A percentile compares a stretch with the other conserved stretches of the same genome.
These are phyloP conservation scores for Micrasema minimum DNA, from an alignment of 1,140 invertebrate species.

Conservation along the genomic window DNA sequence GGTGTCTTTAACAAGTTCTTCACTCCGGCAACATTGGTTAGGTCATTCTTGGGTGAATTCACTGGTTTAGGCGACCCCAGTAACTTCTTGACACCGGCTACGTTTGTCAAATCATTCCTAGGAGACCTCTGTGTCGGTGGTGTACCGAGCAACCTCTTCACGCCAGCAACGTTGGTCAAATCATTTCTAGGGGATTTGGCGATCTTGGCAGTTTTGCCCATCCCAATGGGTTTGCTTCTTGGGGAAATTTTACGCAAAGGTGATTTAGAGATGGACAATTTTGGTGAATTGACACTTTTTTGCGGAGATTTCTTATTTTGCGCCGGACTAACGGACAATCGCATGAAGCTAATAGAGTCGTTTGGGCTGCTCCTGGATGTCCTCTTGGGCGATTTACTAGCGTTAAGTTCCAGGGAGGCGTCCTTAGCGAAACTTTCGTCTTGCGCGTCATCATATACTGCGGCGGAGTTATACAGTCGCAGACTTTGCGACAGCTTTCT, in stretches of 20 bases:
- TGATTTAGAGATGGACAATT: slow-evolving; percentile 33
- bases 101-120: slow-evolving; percentile 58
- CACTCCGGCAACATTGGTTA: slow-evolving; percentile 60
- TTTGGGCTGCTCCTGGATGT: slow-evolving; percentile 50
- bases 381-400: slow-evolving; percentile 39
- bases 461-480: slow-evolving; percentile 48
- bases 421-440: slow-evolving; percentile 47
- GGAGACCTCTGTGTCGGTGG: slow-evolving; percentile 54
- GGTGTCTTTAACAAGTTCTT: slow-evolving; percentile 57
- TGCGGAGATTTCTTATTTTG: slow-evolving; percentile 40
- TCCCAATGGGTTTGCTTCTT: slow-evolving; percentile 57
- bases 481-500: slow-evolving; percentile 64
- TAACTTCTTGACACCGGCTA: slow-evolving; percentile 59
- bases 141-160: slow-evolving; percentile 54
- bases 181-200: slow-evolving; percentile 56
- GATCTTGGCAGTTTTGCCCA: slow-evolving; percentile 55
- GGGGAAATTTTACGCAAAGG: slow-evolving; percentile 54
- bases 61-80: slow-evolving; percentile 56
- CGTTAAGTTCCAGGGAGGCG: slow-evolving; percentile 50
- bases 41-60: slow-evolving; percentile 62
- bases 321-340: not conserved
- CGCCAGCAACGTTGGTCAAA: slow-evolving; percentile 56
- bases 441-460: slow-evolving; percentile 38
- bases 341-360: not conserved
- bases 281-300: no score